Evolutionary conservation across 2,888 invertebrate genomes (phyloP), one percentile per base, ranked within the genome.

Genomic region (Conus canariensis): DNA sequence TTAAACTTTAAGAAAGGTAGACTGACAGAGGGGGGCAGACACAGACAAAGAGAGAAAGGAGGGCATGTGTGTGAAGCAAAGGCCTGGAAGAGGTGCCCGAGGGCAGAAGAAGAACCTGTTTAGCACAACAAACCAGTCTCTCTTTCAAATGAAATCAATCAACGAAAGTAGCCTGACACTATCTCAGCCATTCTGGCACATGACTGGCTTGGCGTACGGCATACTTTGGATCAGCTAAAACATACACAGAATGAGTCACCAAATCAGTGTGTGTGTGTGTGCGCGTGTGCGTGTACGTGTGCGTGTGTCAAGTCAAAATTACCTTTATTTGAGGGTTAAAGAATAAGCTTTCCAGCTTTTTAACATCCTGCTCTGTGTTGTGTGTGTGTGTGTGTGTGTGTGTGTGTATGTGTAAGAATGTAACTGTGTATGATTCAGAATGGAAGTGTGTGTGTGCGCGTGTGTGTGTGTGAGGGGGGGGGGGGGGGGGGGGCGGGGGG

Each of bases 311-410:
- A 64, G 60, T 64, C 12, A 64, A 64, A 12, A 16, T 64, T 16
- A 64, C 7, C 25, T 14, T 9, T 30, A 30, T 12, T 12, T 80
- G 80, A n/a, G 45, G 30, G 30, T 30, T 30, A 30, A 30, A 30
- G 30, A 30, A 30, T 30, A 30, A 30, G 30, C 30, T 30, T 30
- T 30, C 30, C 30, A 30, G 30, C 30, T 30, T 30, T 30, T 30
- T 30, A 30, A 30, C 30, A 30, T 30, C 30, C 30, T 30, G 30
- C 30, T 30, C 30, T 30, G 30, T 30, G 30, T 30, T 82, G 80
- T 82, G 80, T 56, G 56, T 82, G 80, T 82, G 80, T 45, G 80
- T 82, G 80, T 45, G 45, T 82, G 80, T 45, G 14, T 82, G 80
- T 14, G 30, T 82, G 80, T 82, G 80, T 30, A 12, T 80, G 80